phyloP scores from a whole-genome alignment of 92 coral and sea anemone species.

The Zoanthus solanderi region DNA sequence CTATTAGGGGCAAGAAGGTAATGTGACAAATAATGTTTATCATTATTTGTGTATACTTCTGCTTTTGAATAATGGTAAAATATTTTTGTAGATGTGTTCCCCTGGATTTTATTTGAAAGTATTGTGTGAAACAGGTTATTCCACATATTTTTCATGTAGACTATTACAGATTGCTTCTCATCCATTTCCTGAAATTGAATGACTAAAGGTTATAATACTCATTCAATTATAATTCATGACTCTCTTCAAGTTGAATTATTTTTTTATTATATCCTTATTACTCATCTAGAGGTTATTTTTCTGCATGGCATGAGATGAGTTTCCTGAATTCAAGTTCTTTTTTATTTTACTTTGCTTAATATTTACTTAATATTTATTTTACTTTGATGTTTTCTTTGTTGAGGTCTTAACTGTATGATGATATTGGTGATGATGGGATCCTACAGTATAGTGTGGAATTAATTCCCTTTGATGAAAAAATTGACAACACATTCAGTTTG shows the following conservation, averaged over 20 bases:
- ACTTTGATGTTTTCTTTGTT: conserved; percentile 16
- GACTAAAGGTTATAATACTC: conserved; percentile 1
- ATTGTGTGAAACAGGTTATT: conserved; percentile 12
- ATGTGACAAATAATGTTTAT: background rate
- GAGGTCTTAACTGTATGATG: conserved; percentile 14
- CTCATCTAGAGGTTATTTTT: conserved; percentile 12
- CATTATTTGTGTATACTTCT: conserved; percentile 5
- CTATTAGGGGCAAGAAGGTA: conserved; percentile 31
- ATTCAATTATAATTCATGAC: background rate
- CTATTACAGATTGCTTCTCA: conserved; percentile 20
- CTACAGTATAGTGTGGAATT: background rate
- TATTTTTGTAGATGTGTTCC: conserved; percentile 28
- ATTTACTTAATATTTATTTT: conserved; percentile 7
- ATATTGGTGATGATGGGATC: background rate
- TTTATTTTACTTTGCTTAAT: background rate
- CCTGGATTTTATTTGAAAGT: background rate
- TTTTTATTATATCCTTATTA: conserved; percentile 9
- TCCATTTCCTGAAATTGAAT: conserved; percentile 21
- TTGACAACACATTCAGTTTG: too few species aligned
- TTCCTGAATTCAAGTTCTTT: conserved; percentile 16
- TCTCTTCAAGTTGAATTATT: conserved; percentile 2
- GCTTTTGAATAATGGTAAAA: background rate
- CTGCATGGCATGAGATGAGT: conserved; percentile 18
- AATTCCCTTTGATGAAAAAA: too few species aligned
- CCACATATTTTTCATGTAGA: conserved; percentile 3